Base-by-base conservation (phyloP, 2,797 vertebrate species). In the Tarsius wallacei region DNA sequence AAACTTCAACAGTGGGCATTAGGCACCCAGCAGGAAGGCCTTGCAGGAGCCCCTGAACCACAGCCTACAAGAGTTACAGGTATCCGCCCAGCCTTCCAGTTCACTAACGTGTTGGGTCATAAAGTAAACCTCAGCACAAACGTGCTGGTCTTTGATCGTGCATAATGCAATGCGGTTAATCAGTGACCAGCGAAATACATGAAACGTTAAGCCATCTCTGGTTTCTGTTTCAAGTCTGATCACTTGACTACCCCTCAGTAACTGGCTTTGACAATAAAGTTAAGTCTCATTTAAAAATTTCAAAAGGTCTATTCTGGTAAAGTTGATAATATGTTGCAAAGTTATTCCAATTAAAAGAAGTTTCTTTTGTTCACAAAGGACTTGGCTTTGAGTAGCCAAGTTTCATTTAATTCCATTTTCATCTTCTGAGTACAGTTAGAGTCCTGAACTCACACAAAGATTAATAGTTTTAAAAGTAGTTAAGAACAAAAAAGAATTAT, bases 91-190 rank as follows among this genome's bases (percentile, higher is more conserved):
- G 61, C 4, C 49, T 76, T 90, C 15, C 57, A 80, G 59, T 80
- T 83, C 95, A 96, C 55, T 66, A 24, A 16, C 42, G 53, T n/a
- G 63, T 86, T 95, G 51, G 86, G 74, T 49, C 84, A 98, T 74
- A 97, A 98, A 98, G 87, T 86, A 12, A 57, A 95, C 78, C 78
- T 33, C 53, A 81, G 26, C 70, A 55, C 76, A 97, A 97, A 94
- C 53, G 59, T 80, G 96, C 87, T 86, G 31, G 82, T 17, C 93
- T 98, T 98, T 98, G 98, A 95, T 96, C 51, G 74, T 33, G 73
- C 9, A 95, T 96, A 97, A 98, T 55, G 68, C 84, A 97, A 98
- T 96, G 97, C 19, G 91, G 98, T 99, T 99, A 97, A 98, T 98
- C 98, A 98, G 90, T 97, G 97, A 98, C 98, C 97, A 98, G 97